Conservation (phyloP, 2,888 invertebrate species). For the Bimastos eiseni region DNA sequence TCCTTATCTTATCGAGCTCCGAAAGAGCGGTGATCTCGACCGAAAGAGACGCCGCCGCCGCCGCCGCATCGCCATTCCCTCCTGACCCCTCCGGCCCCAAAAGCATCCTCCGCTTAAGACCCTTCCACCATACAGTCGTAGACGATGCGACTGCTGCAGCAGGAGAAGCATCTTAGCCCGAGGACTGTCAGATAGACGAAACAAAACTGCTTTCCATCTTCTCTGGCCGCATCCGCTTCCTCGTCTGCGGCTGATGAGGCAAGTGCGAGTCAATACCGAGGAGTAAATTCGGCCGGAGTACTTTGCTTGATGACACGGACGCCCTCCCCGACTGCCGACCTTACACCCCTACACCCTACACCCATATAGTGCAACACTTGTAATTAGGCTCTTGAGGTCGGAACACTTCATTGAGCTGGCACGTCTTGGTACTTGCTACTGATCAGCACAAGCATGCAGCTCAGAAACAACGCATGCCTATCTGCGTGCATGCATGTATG, state of each 20-base stretch:
- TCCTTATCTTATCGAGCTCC: background rate
- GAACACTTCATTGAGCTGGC: background rate
- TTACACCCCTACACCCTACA: background rate
- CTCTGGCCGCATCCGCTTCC: too few species aligned
- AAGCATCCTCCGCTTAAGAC: background rate
- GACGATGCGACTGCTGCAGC: conserved; percentile 1
- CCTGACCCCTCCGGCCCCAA: background rate
- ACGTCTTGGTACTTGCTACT: background rate
- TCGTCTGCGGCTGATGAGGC: background rate
- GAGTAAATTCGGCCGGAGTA: conserved; percentile 13
- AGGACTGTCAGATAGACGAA: background rate
- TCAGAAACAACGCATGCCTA: background rate
- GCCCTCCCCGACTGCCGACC: background rate
- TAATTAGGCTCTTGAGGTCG: conserved; percentile 3
- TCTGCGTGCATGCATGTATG: background rate
- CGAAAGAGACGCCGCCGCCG: background rate
- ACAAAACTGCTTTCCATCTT: background rate
- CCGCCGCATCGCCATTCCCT: background rate
- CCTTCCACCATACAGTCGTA: background rate
- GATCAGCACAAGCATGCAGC: background rate
- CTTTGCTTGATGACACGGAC: conserved; percentile 6
- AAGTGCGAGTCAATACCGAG: background rate
- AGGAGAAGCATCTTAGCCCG: background rate
- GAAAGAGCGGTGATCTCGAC: background rate
- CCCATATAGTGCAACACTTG: background rate